These are phyloP conservation scores for Neomonachus schauinslandi DNA, from an alignment of 2,113 vertebrate species.

Conservation along the genomic window DNA sequence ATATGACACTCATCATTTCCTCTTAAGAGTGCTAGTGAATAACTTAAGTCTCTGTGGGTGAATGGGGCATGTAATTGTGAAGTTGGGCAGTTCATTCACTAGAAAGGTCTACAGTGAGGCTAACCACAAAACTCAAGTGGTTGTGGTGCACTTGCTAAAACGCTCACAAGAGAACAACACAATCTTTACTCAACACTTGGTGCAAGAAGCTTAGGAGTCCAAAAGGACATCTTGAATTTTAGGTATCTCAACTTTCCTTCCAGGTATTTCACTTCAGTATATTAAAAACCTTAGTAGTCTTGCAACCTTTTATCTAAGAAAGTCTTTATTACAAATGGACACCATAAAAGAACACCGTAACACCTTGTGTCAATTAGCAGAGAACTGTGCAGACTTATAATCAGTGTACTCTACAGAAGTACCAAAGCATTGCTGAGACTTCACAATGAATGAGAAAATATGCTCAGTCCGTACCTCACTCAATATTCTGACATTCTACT, in stretches of 20 bases:
- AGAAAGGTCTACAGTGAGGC: background rate
- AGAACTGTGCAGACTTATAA: background rate
- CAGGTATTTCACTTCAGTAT: background rate
- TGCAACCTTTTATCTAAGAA: background rate
- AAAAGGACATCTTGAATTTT: background rate
- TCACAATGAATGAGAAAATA: background rate
- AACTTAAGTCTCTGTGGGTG: background rate
- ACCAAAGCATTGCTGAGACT: background rate
- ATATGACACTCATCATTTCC: background rate
- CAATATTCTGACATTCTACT: background rate
- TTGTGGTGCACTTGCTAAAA: background rate
- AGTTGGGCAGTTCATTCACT: background rate
- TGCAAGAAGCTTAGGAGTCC: background rate
- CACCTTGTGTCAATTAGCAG: background rate
- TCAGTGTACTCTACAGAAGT: background rate
- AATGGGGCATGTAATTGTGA: background rate
- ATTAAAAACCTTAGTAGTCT: background rate
- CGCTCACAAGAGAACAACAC: background rate
- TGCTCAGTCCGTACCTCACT: rapidly evolving
- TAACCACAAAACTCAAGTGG: background rate
- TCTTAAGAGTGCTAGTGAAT: background rate
- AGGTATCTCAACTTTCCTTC: background rate
- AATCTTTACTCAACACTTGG: background rate
- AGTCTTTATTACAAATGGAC: background rate
- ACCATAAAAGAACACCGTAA: background rate